Evolutionary conservation across 2,888 invertebrate species (phyloP).

Genomic region (Tiphia femorata): DNA sequence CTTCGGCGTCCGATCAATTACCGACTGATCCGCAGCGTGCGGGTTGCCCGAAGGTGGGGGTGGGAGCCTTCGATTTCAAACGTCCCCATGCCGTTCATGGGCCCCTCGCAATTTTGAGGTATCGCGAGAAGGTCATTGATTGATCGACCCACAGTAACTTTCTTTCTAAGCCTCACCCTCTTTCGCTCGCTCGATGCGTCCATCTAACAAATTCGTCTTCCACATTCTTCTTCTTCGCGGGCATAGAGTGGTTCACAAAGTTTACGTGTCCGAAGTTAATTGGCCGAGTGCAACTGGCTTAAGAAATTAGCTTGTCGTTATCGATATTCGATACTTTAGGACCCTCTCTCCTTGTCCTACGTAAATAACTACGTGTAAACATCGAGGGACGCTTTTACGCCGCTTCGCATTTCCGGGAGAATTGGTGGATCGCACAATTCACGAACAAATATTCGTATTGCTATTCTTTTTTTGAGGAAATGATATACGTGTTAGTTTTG

Average conservation of each 20-base stretch:
- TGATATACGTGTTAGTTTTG: no score
- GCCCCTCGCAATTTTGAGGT: conserved; percentile 51
- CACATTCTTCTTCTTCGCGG: no score
- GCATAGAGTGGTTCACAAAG: no score
- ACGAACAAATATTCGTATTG: no score
- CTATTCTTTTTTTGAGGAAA: no score
- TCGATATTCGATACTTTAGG: conserved; percentile 4
- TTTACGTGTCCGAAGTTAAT: conserved; percentile 39
- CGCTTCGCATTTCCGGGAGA: no score
- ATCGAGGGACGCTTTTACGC: no score
- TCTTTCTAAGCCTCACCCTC: conserved; percentile 22
- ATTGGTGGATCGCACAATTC: no score
- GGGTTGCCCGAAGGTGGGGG: no score
- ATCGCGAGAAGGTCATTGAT: conserved; percentile 52
- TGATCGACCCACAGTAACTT: conserved; percentile 49
- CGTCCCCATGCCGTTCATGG: conserved; percentile 21
- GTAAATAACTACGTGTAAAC: no score
- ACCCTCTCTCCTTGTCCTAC: not conserved
- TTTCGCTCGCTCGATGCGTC: conserved; percentile 3
- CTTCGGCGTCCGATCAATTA: conserved; percentile 63
- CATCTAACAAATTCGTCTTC: no score
- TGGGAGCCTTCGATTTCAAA: conserved; percentile 24
- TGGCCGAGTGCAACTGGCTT: conserved; percentile 40
- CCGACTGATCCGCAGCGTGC: conserved; percentile 53
- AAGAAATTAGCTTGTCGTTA: conserved; percentile 43